Evolutionary conservation across 2,113 vertebrate genomes (phyloP), one percentile per base, ranked within the genome.

Genomic region (Urocynchramus pylzowi): DNA sequence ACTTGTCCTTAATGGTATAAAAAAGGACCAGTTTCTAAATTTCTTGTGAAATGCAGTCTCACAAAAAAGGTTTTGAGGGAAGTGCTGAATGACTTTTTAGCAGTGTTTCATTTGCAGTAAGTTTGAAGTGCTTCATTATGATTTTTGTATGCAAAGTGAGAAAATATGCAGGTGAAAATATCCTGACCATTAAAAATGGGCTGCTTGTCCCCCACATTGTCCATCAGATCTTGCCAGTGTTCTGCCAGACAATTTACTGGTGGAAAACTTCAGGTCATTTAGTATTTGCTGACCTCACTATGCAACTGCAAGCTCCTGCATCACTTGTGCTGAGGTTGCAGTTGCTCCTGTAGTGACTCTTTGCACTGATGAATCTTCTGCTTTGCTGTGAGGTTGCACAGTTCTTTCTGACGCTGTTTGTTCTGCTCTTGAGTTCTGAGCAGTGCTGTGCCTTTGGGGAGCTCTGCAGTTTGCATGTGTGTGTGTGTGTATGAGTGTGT

Each of bases 161-260:
- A 77, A 77, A 69, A 65, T 27, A n/a, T 0, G 1, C 47, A 53
- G 12, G 44, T 59, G 39, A 47, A 37, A 85, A 71, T 77, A 78
- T 41, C 39, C 15, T 57, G 64, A 9, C 61, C 18, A 2, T 68
- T 81, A 82, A 71, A 78, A 75, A 56, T 53, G 18, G 17, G 21
- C 39, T 59, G n/a, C 26, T 47, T 23, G 21, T 11, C 10, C 3
- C 3, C 9, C 12, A 6, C 4, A 9, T 15, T 2, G 14, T 16
- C 14, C 6, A 9, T n/a, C 52, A 53, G 5, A 30, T 42, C 19
- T 69, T 67, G 42, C n/a, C 15, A 26, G 9, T 45, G 15, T 65
- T 95, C 30, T 68, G 20, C 67, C 13, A 42, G 63, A 53, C 35
- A 52, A 0, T 41, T 89, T 50, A 22, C 6, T 47, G 8, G 8